phyloP scores from a whole-genome alignment of 2,888 invertebrate genomes.

The Mythimna lalbum region DNA sequence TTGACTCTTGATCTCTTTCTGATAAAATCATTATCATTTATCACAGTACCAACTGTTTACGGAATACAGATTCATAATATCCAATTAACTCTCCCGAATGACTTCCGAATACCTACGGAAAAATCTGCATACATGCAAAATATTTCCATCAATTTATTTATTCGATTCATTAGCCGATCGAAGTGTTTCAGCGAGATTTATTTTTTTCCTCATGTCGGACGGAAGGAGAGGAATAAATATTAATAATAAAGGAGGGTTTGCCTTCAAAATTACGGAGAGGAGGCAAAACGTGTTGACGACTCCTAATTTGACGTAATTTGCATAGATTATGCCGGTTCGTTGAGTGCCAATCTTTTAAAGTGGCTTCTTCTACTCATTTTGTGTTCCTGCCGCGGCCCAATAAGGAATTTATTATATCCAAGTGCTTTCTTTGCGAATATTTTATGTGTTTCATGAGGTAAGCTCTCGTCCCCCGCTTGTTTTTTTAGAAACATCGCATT shows the following conservation, averaged over 20 bases:
- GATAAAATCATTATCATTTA: background rate
- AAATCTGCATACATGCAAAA: constrained; percentile 34
- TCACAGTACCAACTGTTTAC: background rate
- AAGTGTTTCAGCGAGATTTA: constrained; percentile 80
- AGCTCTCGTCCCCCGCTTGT: constrained; percentile 67
- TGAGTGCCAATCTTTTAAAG: constrained; percentile 91
- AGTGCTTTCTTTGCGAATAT: constrained; percentile 76
- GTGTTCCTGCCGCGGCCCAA: constrained; percentile 84
- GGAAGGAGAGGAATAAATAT: constrained; percentile 88
- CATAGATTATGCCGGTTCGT: constrained; percentile 90
- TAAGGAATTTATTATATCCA: constrained; percentile 86
- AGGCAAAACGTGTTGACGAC: constrained; percentile 88
- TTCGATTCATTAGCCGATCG: constrained; percentile 83
- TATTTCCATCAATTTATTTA: constrained; percentile 75
- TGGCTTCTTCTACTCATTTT: constrained; percentile 89
- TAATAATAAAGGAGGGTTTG: constrained; percentile 90
- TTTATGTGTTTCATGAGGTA: constrained; percentile 73
- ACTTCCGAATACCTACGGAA: constrained; percentile 6
- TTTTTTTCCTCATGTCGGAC: constrained; percentile 82
- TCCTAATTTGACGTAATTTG: constrained; percentile 90
- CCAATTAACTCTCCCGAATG: constrained; percentile 15
- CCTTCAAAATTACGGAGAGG: constrained; percentile 86
- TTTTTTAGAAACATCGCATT: constrained; percentile 56
- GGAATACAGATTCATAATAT: background rate
- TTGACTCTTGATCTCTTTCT: no score